These are phyloP conservation scores for Callinectes sapidus DNA, from an alignment of 2,888 invertebrate genomes.

Conservation along the genomic window DNA sequence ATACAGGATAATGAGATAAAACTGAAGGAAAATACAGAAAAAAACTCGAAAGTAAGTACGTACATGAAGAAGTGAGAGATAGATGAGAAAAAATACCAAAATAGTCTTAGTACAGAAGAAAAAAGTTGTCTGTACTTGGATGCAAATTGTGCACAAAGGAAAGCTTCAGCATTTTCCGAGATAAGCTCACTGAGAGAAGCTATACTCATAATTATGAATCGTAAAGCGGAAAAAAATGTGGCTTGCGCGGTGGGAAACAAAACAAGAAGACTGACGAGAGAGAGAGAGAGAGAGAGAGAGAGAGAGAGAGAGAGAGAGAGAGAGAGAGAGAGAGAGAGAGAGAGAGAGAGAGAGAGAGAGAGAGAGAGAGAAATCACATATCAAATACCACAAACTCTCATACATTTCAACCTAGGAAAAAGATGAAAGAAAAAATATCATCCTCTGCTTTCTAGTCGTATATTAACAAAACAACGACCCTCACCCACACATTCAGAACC, in stretches of 20 bases:
- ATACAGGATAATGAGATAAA: neutral
- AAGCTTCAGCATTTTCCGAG: neutral
- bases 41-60: neutral
- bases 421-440: neutral
- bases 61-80: neutral
- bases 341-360: conserved; percentile 18
- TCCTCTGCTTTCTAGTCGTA: too few relatives aligned
- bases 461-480: too few relatives aligned
- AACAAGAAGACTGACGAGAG: conserved; percentile 14
- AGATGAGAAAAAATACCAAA: neutral
- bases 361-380: neutral
- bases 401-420: neutral
- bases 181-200: conserved; percentile 26
- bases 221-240: conserved; percentile 19
- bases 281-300: conserved; percentile 28
- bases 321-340: conserved; percentile 39
- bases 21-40: neutral
- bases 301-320: conserved; percentile 28
- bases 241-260: conserved; percentile 8
- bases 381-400: neutral
- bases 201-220: conserved; percentile 19
- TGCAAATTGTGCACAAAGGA: conserved; percentile 11
- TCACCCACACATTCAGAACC: too few relatives aligned
- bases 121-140: neutral
- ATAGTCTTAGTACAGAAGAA: neutral